Evolutionary conservation across 2,888 invertebrate genomes (phyloP).

Genomic region (Metacarcinus magister): DNA sequence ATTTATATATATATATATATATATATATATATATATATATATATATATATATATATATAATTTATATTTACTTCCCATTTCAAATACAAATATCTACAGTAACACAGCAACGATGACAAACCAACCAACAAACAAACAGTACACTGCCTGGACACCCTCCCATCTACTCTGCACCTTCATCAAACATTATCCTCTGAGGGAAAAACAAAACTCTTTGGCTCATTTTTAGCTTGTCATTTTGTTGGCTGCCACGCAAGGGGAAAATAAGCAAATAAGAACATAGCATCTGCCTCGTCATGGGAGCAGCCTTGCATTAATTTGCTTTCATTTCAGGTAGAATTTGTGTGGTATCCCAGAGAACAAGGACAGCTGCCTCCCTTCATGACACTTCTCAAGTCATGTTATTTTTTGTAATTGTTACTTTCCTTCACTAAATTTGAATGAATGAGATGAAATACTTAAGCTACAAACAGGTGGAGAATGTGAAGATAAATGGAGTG

Average conservation of each 20-base stretch:
- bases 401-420: background rate
- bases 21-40: conserved; percentile 59
- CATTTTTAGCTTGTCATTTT: background rate
- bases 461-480: no score
- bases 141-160: background rate
- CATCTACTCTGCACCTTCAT: background rate
- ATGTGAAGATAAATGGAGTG: no score
- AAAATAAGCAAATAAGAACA: no score
- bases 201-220: background rate
- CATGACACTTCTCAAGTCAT: background rate
- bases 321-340: background rate
- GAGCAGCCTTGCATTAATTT: background rate
- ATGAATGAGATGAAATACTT: no score
- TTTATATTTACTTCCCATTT: background rate
- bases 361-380: background rate
- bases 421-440: background rate
- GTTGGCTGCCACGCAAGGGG: no score
- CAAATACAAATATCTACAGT: conserved; percentile 51
- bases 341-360: background rate
- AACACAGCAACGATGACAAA: conserved; percentile 47
- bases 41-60: conserved; percentile 18
- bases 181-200: background rate
- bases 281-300: no score
- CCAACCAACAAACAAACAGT: background rate
- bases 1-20: conserved; percentile 38